phyloP scores from a whole-genome alignment of 2,797 vertebrate species.

The Cephalopachus bancanus region DNA sequence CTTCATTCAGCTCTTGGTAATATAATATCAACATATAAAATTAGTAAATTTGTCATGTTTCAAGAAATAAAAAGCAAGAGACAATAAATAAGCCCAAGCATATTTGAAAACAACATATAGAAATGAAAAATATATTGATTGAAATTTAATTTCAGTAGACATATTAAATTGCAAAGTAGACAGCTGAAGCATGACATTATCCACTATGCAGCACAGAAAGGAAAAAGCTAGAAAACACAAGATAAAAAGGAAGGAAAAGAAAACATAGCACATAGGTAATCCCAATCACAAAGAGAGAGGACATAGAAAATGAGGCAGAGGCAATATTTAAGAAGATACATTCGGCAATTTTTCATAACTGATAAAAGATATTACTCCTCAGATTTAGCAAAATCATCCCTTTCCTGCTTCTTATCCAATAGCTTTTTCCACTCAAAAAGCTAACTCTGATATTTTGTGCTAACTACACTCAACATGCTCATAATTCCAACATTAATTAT shows the following conservation, averaged over 20 bases:
- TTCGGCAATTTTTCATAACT: background rate
- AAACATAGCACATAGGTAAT: background rate
- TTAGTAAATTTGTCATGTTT: background rate
- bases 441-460: background rate
- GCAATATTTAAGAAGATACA: background rate
- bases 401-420: background rate
- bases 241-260: background rate
- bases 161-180: background rate
- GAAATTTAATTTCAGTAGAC: background rate
- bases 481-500: background rate
- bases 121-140: slow-evolving; percentile 21
- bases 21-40: slow-evolving; percentile 36
- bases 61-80: slow-evolving; percentile 14
- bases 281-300: background rate
- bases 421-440: background rate
- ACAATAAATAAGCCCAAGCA: background rate
- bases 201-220: background rate
- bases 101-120: background rate
- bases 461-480: background rate
- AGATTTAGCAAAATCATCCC: background rate
- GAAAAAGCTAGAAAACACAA: background rate
- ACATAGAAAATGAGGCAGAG: background rate
- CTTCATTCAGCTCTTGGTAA: background rate
- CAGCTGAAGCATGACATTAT: background rate
- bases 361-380: background rate